Conservation (phyloP, 2,888 invertebrate genomes). For the Cylloceria caligata region DNA sequence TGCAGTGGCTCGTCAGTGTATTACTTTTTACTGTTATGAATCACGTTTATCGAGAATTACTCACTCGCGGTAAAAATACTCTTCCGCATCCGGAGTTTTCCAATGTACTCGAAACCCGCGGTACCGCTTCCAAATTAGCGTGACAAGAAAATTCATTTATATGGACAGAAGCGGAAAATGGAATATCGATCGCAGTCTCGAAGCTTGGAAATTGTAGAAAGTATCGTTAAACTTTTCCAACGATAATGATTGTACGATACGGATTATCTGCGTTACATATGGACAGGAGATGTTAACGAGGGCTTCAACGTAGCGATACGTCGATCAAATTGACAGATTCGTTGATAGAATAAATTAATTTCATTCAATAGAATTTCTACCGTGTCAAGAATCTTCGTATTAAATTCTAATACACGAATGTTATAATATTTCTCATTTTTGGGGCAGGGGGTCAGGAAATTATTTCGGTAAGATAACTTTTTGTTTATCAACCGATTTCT, state of each 20-base stretch:
- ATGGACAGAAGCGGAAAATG: not conserved
- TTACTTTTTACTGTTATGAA: conserved; percentile 3
- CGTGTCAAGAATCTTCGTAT: too few relatives aligned
- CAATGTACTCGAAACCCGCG: conserved; percentile 18
- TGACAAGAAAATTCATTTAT: not conserved
- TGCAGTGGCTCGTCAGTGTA: conserved; percentile 29
- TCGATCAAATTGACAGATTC: conserved; percentile 24
- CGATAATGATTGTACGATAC: conserved; percentile 19
- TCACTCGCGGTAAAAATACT: conserved; percentile 14
- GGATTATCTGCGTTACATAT: conserved; percentile 1
- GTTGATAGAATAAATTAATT: not conserved
- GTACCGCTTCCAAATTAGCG: not conserved
- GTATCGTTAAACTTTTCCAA: conserved; percentile 31
- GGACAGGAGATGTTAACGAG: too few relatives aligned
- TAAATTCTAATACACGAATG: too few relatives aligned
- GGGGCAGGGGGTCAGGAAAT: too few relatives aligned
- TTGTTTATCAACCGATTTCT: too few relatives aligned
- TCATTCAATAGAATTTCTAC: not conserved
- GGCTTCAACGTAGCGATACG: too few relatives aligned
- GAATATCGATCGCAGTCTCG: not conserved
- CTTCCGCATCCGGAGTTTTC: conserved; percentile 63
- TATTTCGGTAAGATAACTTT: too few relatives aligned
- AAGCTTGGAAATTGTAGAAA: conserved; percentile 38
- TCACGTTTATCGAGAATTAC: conserved; percentile 23
- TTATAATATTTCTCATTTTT: too few relatives aligned